Evolutionary conservation across 2,888 invertebrate species (phyloP).

Genomic region (Cephonodes hylas): DNA sequence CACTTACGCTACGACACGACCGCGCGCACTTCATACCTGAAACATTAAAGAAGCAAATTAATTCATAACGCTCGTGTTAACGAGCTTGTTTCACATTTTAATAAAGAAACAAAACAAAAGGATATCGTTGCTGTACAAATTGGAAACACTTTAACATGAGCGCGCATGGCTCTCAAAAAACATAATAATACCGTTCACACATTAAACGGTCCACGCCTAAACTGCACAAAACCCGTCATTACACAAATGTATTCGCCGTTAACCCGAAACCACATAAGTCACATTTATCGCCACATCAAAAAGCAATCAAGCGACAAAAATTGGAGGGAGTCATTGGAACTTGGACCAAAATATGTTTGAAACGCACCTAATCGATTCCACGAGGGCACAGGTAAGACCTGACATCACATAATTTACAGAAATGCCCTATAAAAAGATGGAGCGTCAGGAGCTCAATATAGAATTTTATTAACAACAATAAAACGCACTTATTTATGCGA

Average conservation of each 20-base stretch:
- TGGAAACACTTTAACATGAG: background rate
- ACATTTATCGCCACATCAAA: slow-evolving; percentile 79
- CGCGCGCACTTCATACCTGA: slow-evolving; percentile 25
- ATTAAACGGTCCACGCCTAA: slow-evolving; percentile 65
- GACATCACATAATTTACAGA: slow-evolving; percentile 55
- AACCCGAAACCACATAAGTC: slow-evolving; percentile 75
- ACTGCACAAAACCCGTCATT: slow-evolving; percentile 69
- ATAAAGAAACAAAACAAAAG: background rate
- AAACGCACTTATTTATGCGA: slow-evolving; percentile 39
- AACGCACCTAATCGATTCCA: slow-evolving; percentile 69
- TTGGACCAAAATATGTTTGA: slow-evolving; percentile 54
- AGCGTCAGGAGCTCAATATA: slow-evolving; percentile 38
- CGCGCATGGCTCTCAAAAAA: slow-evolving; percentile 32
- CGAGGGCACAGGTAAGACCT: slow-evolving; percentile 51
- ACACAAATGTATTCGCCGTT: slow-evolving; percentile 62
- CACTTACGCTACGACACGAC: background rate
- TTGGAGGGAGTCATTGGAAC: slow-evolving; percentile 61
- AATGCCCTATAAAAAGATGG: slow-evolving; percentile 50
- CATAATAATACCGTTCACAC: slow-evolving; percentile 66
- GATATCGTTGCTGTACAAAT: background rate
- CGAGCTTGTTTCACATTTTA: background rate
- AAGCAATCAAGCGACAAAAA: slow-evolving; percentile 78
- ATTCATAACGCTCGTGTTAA: background rate
- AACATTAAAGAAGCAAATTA: slow-evolving; percentile 22
- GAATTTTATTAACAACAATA: slow-evolving; percentile 44